phyloP scores from a whole-genome alignment of 53 echinoderm and acorn worm genomes.

The Luidia sarsii region DNA sequence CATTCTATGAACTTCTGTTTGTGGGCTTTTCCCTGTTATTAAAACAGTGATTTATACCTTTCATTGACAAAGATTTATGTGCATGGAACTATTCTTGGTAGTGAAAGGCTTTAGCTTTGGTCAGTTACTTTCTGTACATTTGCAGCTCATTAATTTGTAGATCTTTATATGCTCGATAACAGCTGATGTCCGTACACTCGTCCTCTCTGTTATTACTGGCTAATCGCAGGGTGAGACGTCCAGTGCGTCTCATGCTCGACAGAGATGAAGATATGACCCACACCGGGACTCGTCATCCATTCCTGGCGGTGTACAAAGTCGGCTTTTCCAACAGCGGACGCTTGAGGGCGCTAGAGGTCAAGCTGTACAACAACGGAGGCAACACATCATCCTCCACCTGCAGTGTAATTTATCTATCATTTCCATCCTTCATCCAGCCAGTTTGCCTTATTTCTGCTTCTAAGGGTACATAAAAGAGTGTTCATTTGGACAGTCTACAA shows the following conservation, averaged over 20 bases:
- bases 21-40: no score
- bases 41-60: no score
- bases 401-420: not conserved
- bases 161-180: not conserved
- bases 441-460: not conserved
- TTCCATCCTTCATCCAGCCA: not conserved
- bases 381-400: not conserved
- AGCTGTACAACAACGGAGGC: constrained; percentile 48
- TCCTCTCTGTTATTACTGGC: not conserved
- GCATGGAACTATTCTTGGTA: no score
- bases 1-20: no score
- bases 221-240: constrained; percentile 26
- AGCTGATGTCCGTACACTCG: not conserved
- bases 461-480: not conserved
- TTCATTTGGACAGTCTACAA: not conserved
- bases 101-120: not conserved
- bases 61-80: no score
- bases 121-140: not conserved
- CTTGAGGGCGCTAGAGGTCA: constrained; percentile 30
- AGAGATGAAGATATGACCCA: constrained; percentile 53
- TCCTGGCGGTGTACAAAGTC: constrained; percentile 42
- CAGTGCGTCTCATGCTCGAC: constrained; percentile 53
- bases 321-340: constrained; percentile 46
- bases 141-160: not conserved
- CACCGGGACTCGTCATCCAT: constrained; percentile 47